Evolutionary conservation across 2,113 vertebrate species (phyloP).

Genomic region (Prunella himalayana): DNA sequence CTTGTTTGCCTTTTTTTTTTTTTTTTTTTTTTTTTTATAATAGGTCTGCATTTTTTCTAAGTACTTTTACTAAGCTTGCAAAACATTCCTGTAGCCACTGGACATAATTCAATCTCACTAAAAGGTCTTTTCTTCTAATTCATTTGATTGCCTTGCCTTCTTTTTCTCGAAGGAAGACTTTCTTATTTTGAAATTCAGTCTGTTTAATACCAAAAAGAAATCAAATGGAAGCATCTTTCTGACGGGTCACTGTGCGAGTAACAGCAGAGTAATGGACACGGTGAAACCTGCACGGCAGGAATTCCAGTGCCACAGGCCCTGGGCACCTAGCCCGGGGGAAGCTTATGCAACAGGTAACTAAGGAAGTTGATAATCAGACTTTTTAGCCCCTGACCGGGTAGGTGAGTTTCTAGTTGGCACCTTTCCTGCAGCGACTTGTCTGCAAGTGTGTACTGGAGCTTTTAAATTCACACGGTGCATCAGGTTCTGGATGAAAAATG

Average conservation of each 20-base stretch:
- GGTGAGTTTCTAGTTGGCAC: not conserved
- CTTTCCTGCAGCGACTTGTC: not conserved
- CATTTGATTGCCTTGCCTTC: not conserved
- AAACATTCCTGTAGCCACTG: not conserved
- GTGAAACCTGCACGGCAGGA: not conserved
- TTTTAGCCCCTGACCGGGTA: not conserved
- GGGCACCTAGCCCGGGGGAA: not conserved
- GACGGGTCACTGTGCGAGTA: not conserved
- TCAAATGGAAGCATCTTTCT: not conserved
- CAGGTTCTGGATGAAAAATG: not conserved
- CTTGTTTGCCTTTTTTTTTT: not conserved
- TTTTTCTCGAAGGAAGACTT: not conserved
- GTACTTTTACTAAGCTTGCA: not conserved
- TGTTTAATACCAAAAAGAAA: not conserved
- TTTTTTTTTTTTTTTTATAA: too few relatives aligned
- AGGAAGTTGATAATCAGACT: not conserved
- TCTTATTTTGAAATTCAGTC: not conserved
- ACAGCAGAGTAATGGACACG: not conserved
- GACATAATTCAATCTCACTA: not conserved
- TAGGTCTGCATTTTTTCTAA: not conserved
- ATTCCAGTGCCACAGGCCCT: not conserved
- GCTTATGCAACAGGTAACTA: not conserved
- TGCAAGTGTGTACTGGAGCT: not conserved
- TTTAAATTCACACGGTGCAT: not conserved
- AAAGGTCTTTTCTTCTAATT: not conserved